Evolutionary conservation across 1,140 invertebrate species (phyloP), one percentile per base, ranked within the genome.

Genomic region (Cepaea nemoralis): DNA sequence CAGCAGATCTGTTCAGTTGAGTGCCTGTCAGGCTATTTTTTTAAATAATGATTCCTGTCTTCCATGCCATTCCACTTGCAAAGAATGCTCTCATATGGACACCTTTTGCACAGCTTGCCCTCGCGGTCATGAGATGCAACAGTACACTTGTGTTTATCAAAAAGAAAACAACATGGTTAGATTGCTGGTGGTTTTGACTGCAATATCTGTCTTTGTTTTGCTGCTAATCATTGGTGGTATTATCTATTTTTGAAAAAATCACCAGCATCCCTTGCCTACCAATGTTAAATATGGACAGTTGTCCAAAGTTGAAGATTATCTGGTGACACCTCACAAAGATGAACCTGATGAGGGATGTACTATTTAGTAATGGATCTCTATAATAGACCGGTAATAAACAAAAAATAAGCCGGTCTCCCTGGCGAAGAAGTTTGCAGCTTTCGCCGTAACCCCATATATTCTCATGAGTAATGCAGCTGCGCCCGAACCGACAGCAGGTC

Each of bases 1-100:
- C 77, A 83, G 35, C 42, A 63, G 37, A 80, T 80, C 37, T 85
- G 84, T 40, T 71, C 69, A 45, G 33, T 50, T 27, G 80, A 85
- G 22, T 85, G 84, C 67, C 39, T 78, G 35, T 1, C 67, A 48
- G 84, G 84, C 37, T 73, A 55, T 35, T 80, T 50, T 42, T 31
- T 50, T 45, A 75, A 45, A 27, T 50, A 48, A 31, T 45, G 31
- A 50, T 50, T 50, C 40, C 40, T 75, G 73, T 37, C 73, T 75
- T 40, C 42, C 73, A 24, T 75, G 73, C 31, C 39, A 75, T 50
- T 35, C 14, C 40, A 50, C 3, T 22, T 75, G 73, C 31, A 75
- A 75, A 75, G 40, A 75, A 35, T 75, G 73, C 73, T 40, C 39
- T 24, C 5, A 2, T 37, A 35, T 1, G 1, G 24, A 22, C 1